Evolutionary conservation across 2,888 invertebrate genomes (phyloP), one percentile per base, ranked within the genome.

Genomic region (Phyllotreta striolata): DNA sequence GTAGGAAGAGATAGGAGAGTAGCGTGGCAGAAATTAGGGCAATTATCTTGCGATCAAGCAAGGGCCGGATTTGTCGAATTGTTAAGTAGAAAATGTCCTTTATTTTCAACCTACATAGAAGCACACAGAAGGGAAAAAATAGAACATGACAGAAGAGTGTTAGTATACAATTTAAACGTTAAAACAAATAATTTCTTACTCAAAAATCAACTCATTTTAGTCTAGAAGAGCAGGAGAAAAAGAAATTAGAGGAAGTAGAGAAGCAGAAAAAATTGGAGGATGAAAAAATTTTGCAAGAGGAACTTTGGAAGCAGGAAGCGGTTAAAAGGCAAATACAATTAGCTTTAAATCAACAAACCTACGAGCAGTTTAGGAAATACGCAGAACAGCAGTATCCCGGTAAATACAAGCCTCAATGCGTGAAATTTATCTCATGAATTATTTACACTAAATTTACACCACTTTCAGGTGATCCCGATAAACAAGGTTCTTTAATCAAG

Each of bases 261-360:
- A 84, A 85, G 68, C 83, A 86, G 73, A 84, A 86, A 72, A 84
- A 85, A 66, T 83, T 86, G 68, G 88, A 88, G 68, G 88, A 89
- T 76, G 87, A 89, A 74, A 87, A 87, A 75, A 83, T 88, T 72
- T 84, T 87, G 67, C 85, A 85, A 70, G 87, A 87, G 71, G 85
- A 86, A 72, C 80, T 88, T 51, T 85, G 87, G 72, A 87, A 86
- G 74, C 85, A 87, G 73, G 86, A 88, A 74, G 85, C 88, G 76
- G 87, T 72, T 75, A 89, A 90, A 68, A 85, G 92, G 72, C 91
- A 94, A 81, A 93, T 99, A 77, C 95, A 98, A 83, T 96, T 97
- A 79, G 97, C 97, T 1, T 84, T 99, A 10, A 99, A 99, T 81
- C 93, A 95, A 76, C 96, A 96, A 83, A 96, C 96, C 0, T 96